Base-by-base conservation (phyloP, 2,888 invertebrate species). In the Ecliptopera silaceata region DNA sequence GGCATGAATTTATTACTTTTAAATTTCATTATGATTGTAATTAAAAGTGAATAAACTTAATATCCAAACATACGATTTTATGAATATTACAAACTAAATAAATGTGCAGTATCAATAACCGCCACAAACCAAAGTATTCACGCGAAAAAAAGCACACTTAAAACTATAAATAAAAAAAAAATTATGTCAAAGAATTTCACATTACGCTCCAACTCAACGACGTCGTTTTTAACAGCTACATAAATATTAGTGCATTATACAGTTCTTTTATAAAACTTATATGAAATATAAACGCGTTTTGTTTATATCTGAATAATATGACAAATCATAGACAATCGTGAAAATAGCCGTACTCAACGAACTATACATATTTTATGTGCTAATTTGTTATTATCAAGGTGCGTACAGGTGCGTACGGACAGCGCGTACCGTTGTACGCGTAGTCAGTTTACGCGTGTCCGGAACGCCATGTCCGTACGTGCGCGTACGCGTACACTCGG, bases 121-220 rank as follows among this genome's bases (percentile, higher is more conserved):
- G 56, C 58, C 59, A 59, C 54, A 54, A 11, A 42, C 50, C n/a
- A 54, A 54, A 59, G 13, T 42, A 46, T 42, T 22, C 20, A 67
- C 66, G 66, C 69, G 63, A 72, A 76, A 80, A 76, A 80, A 85
- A 88, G 84, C 86, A 81, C 82, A 71, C 86, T 85, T 87, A 88
- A 53, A 73, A 78, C 84, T 86, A 87, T 72, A 71, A 80, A 84
- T n/a, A n/a, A 82, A 77, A 75, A 78, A 54, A 64, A 59, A 66
- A 69, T 65, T 61, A 67, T 65, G 70, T 76, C 74, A 70, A 77
- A 61, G 41, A 67, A 66, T 64, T 64, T 58, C 66, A 69, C 63
- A 68, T 64, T 68, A 65, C 61, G 65, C 69, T 68, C 55, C 36
- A 47, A 59, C 57, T 61, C 39, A n/a, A 13, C 41, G 32, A 39